Evolutionary conservation across 2,888 invertebrate species (phyloP).

Genomic region (Eupithecia tripunctaria): DNA sequence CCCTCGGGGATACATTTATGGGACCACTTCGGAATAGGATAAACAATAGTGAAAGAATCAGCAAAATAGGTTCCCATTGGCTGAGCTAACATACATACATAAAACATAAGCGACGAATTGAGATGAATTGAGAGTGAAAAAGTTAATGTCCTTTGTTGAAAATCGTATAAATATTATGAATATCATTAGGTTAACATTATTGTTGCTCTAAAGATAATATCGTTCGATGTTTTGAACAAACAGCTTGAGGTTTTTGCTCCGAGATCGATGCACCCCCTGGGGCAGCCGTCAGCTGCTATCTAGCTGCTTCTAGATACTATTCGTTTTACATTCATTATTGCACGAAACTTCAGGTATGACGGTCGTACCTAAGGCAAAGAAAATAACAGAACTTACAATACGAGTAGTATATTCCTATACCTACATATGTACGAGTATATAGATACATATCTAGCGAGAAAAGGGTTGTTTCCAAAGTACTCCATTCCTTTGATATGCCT

Average conservation of each 20-base stretch:
- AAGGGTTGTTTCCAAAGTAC: too few species aligned
- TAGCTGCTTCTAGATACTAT: not conserved
- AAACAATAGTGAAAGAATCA: too few species aligned
- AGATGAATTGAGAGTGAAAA: too few species aligned
- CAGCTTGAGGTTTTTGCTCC: not conserved
- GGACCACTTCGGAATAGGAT: too few species aligned
- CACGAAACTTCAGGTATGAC: not conserved
- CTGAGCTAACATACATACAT: too few species aligned
- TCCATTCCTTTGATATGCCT: too few species aligned
- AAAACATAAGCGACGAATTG: too few species aligned
- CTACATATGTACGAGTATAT: too few species aligned
- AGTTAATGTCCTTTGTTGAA: not conserved
- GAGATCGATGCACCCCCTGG: constrained; percentile 2
- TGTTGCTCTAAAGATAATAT: constrained; percentile 5
- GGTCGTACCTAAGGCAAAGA: not conserved
- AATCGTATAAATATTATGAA: not conserved
- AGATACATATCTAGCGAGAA: not conserved
- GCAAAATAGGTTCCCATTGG: too few species aligned
- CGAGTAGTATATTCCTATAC: too few species aligned
- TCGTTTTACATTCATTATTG: not conserved
- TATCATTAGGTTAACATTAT: constrained; percentile 4
- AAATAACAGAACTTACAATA: not conserved
- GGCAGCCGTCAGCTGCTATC: not conserved
- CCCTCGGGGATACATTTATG: too few species aligned
- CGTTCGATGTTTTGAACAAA: constrained; percentile 19